A percentile compares a stretch with the other conserved stretches of the same genome.
These are phyloP conservation scores for Brachionus manjavacas DNA, from an alignment of 1,140 invertebrate genomes.

Conservation along the genomic window DNA sequence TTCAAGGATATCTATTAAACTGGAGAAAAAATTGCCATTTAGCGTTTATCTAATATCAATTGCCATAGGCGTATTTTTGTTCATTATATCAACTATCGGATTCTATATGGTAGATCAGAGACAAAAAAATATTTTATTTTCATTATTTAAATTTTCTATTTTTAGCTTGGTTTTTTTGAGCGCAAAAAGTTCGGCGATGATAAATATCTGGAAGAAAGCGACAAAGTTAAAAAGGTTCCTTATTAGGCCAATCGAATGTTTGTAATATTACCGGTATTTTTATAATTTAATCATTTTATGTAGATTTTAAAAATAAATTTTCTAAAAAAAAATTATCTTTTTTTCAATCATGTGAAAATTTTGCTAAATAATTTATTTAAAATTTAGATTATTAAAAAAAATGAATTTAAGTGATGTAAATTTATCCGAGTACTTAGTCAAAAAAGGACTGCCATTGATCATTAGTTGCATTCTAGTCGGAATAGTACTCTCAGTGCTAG, in stretches of 20 bases:
- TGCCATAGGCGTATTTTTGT: not conserved
- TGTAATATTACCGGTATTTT: conserved; percentile 25
- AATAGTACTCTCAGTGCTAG: not conserved
- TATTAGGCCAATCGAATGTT: not conserved
- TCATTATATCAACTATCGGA: not conserved
- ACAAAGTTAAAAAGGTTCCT: conserved; percentile 3
- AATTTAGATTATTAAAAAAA: not conserved
- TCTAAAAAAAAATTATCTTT: not conserved
- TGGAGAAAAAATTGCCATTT: not conserved
- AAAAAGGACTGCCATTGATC: conserved; percentile 5
- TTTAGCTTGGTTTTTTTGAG: conserved; percentile 40
- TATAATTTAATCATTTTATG: not conserved
- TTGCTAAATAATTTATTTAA: not conserved
- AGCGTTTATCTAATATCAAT: conserved; percentile 22
- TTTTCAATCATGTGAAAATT: not conserved
- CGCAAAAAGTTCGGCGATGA: conserved; percentile 40
- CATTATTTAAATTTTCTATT: not conserved
- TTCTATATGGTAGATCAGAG: conserved; percentile 1
- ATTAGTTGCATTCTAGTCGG: not conserved
- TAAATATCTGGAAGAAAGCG: conserved; percentile 22
- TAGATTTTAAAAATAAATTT: not conserved
- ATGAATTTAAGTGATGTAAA: not conserved
- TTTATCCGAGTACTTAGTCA: conserved; percentile 9
- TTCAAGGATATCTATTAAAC: not conserved
- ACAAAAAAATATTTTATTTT: not conserved